A percentile compares a stretch with the other conserved stretches of the same genome.
Evolutionary conservation across 2,113 vertebrate genomes (phyloP).

Genomic region (Nibea albiflora): DNA sequence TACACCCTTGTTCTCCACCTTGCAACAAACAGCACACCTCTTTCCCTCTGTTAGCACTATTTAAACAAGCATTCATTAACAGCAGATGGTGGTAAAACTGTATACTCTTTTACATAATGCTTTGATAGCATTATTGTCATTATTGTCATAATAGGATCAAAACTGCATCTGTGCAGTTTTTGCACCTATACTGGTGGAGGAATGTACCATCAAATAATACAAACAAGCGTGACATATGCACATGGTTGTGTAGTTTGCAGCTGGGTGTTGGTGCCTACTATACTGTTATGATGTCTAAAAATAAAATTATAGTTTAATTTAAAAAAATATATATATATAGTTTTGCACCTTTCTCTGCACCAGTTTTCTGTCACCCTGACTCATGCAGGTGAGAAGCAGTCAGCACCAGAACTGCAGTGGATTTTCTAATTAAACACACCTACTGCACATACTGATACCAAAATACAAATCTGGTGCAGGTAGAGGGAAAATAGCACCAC

Average conservation of each 20-base stretch:
- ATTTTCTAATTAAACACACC: constrained; percentile 11
- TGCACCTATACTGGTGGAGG: neutral
- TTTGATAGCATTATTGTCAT: neutral
- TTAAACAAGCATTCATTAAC: neutral
- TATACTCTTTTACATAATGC: neutral
- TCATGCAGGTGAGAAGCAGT: neutral
- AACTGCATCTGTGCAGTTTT: neutral
- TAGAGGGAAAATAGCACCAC: constrained; percentile 2
- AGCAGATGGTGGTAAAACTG: neutral
- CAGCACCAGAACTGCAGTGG: neutral
- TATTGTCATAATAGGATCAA: neutral
- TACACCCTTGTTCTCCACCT: no score
- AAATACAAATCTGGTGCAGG: constrained; percentile 17
- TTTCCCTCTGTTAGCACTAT: neutral
- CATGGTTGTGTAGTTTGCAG: neutral
- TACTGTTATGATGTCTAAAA: no score
- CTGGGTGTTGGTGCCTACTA: neutral
- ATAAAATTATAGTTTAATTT: neutral
- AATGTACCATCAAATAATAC: neutral
- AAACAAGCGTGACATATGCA: neutral
- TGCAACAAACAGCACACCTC: neutral
- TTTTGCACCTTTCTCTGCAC: neutral
- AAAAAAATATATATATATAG: neutral
- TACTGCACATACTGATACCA: neutral
- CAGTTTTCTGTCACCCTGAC: neutral